Conservation (phyloP, 2,888 invertebrate species). For the Endomychus coccineus region DNA sequence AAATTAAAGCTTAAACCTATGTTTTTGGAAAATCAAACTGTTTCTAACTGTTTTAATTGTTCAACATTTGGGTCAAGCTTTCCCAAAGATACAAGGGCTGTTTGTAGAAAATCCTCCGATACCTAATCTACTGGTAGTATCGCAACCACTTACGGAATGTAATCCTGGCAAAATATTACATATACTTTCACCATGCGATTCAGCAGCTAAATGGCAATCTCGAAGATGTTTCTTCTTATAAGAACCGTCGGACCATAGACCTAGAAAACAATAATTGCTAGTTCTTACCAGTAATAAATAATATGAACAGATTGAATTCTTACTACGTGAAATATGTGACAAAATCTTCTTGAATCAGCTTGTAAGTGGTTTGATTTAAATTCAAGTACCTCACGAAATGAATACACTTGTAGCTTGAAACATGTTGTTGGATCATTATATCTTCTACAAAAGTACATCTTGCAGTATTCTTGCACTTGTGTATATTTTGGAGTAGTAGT, state of each 20-base stretch:
- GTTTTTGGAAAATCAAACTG: conserved; percentile 17
- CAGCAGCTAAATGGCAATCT: conserved; percentile 15
- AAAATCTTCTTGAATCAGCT: conserved; percentile 22
- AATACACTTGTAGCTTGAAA: conserved; percentile 22
- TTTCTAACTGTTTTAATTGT: conserved; percentile 18
- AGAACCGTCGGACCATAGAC: conserved; percentile 18
- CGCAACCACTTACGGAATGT: conserved; percentile 18
- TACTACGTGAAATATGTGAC: conserved; percentile 26
- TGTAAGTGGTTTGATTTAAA: conserved; percentile 27
- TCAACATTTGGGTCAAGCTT: conserved; percentile 14
- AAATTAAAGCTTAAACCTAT: conserved; percentile 18
- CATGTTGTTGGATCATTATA: conserved; percentile 20
- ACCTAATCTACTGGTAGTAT: conserved; percentile 13
- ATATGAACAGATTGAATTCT: conserved; percentile 20
- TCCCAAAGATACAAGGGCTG: too few species aligned
- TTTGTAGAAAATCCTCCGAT: conserved; percentile 14
- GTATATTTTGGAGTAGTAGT: conserved; percentile 17
- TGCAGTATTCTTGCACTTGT: conserved; percentile 19
- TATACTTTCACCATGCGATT: conserved; percentile 11
- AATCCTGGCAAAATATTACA: too few species aligned
- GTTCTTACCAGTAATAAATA: conserved; percentile 26
- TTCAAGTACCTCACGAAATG: conserved; percentile 25
- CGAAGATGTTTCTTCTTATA: conserved; percentile 16
- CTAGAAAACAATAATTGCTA: conserved; percentile 17
- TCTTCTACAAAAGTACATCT: conserved; percentile 15